Evolutionary conservation across 37 sponge, comb jelly and placozoan genomes (phyloP), one percentile per base, ranked within the genome.

Genomic region (Agelas oroides): DNA sequence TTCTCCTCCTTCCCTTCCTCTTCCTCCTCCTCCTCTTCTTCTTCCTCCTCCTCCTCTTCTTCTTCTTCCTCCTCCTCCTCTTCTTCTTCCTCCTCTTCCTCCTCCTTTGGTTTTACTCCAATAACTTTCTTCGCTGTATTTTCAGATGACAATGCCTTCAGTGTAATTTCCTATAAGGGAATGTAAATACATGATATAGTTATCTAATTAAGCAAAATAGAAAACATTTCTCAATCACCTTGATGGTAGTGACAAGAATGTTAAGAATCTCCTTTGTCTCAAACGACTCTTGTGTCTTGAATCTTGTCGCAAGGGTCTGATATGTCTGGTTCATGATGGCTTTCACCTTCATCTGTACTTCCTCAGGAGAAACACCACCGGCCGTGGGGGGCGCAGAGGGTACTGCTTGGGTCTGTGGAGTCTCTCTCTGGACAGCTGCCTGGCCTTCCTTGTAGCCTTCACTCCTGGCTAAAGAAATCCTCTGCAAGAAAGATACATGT

Each of bases 281-380:
- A 41, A 82, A 93, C 18, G 73, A 32, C 2, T 63, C 72, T 68
- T 89, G 82, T 55, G 28, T 65, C 53, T 89, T 88, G 65, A 94
- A 91, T 64, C 80, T 58, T 2, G 65, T 70, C 0, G 84, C 60
- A 75, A 96, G 60, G 24, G 36, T 82, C 73, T 94, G 92, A 75
- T 81, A 96, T 33, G 81, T 59, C 28, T 85, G 77, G 84, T 94
- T 96, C 97, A 96, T 96, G 37, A 96, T 96, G 18, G 63, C 28
- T 92, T 96, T 96, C 34, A 96, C 89, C 83, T 91, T 82, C 31
- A 70, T 59, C 1, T 59, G 55, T 38, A 89, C 76, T 3, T 85
- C 95, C 65, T 82, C 81, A 1, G 21, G 19, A 16, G 24, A 28
- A 1, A 46, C 19, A 5, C 78, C 78, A 31, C 70, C 67, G 25